Percentiles rank a stretch among this genome's conserved stretches.
These are phyloP conservation scores for Mormyrus lacerda DNA, from an alignment of 2,113 vertebrate species.

Conservation along the genomic window DNA sequence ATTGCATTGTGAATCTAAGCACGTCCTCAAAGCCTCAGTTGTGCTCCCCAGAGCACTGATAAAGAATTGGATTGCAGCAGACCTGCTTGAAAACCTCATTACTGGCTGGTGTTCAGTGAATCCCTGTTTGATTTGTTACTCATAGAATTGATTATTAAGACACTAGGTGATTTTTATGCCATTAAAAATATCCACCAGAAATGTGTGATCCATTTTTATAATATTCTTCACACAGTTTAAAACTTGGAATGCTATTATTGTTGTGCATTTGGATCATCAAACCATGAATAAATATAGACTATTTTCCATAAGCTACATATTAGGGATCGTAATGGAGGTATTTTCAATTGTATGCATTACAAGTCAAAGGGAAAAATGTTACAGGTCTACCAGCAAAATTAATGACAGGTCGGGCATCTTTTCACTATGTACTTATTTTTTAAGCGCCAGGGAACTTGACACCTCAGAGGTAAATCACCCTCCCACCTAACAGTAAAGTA, in stretches of 20 bases:
- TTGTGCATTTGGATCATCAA: constrained; percentile 47
- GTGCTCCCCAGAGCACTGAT: constrained; percentile 31
- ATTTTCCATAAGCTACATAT: constrained; percentile 1
- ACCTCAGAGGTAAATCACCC: not conserved
- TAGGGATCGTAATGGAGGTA: not conserved
- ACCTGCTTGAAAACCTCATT: constrained; percentile 40
- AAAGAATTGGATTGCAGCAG: constrained; percentile 35
- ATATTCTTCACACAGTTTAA: constrained; percentile 36
- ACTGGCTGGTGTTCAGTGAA: constrained; percentile 40
- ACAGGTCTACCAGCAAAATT: not conserved
- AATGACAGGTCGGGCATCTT: not conserved
- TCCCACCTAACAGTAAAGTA: not conserved
- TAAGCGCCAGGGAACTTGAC: not conserved
- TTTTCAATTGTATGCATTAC: not conserved
- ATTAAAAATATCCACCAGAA: constrained; percentile 45
- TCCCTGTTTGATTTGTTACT: constrained; percentile 48
- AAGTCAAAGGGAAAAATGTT: not conserved
- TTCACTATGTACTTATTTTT: not conserved
- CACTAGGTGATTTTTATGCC: constrained; percentile 43
- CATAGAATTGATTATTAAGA: constrained; percentile 52
- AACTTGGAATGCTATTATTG: constrained; percentile 37
- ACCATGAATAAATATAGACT: constrained; percentile 37
- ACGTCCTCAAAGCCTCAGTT: constrained; percentile 15
- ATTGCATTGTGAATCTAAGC: constrained; percentile 22
- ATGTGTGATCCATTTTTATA: constrained; percentile 46